phyloP scores from a whole-genome alignment of 2,797 vertebrate genomes.

The Brachyalestes nurse region DNA sequence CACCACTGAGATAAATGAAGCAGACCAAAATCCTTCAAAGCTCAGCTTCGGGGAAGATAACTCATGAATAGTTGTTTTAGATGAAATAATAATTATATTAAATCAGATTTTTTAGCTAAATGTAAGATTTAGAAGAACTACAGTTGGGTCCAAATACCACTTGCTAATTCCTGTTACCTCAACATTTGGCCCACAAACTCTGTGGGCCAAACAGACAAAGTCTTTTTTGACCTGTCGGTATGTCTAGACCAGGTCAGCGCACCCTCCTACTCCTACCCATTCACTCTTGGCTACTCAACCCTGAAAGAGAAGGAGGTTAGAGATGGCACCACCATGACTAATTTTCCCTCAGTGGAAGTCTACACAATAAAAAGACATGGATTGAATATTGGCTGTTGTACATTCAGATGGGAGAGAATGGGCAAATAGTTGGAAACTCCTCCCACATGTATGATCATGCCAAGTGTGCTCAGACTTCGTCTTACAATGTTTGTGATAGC shows the following conservation, averaged over 20 bases:
- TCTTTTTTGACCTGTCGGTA: not conserved
- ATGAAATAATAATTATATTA: not conserved
- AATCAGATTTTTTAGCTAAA: not conserved
- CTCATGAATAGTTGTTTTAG: not conserved
- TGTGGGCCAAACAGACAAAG: no score
- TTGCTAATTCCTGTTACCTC: not conserved
- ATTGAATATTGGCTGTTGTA: no score
- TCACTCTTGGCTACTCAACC: not conserved
- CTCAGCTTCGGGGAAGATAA: not conserved
- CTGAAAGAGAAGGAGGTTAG: not conserved
- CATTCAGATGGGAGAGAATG: no score
- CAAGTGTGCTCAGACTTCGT: no score
- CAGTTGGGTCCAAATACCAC: not conserved
- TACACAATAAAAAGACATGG: no score
- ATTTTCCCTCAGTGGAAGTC: no score
- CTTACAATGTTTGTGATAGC: no score
- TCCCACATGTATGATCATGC: no score
- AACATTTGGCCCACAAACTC: not conserved
- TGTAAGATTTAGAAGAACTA: not conserved
- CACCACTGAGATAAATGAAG: no score
- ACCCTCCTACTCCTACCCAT: not conserved
- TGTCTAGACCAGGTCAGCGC: not conserved
- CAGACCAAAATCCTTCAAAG: not conserved
- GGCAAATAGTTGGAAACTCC: no score
- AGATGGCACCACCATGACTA: not conserved